Base-by-base conservation (phyloP, 2,797 vertebrate species). In the Tolypeutes matacus region DNA sequence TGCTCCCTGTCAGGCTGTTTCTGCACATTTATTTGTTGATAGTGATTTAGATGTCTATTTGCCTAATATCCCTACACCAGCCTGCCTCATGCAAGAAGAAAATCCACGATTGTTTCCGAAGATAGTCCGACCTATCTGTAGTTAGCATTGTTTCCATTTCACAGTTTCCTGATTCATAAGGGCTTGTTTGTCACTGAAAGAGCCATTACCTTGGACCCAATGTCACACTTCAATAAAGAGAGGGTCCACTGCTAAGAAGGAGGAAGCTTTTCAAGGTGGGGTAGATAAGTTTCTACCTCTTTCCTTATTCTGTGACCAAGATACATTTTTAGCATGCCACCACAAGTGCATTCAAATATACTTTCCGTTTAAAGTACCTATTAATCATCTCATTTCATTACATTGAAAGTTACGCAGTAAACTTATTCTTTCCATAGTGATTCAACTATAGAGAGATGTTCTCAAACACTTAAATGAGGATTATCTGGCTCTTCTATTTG, bases 171-270 rank as follows among this genome's bases (percentile, higher is more conserved):
- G 20, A n/a, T 69, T 60, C 5, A 29, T 56, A 72, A 83, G 23
- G 17, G 20, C 27, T 91, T 94, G 39, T 2, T 12, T 91, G 76
- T 93, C 31, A 91, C 14, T 73, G 36, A 85, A 95, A 72, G 34
- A 56, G 1, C 1, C 17, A 56, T 94, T 67, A 12, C 9, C n/a
- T 60, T 76, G 34, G 2, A 77, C 25, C 3, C 17, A 49, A 15
- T 25, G 17, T 51, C 25, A 56, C 62, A 77, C 5, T 46, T 72
- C 31, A 84, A 5, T 29, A 89, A 78, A 77, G 95, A 42, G 13
- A 65, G 3, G 6, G 18, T 15, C 36, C 0, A 34, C 15, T 77
- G 17, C 18, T 78, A 64, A 27, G 58, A 89, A 70, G 21, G 15
- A 23, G 0, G 18, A 76, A 72, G 4, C 6, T 10, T 82, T 3